These are phyloP conservation scores for Tetragnatha versicolor DNA, from an alignment of 1,140 invertebrate genomes.

Conservation along the genomic window DNA sequence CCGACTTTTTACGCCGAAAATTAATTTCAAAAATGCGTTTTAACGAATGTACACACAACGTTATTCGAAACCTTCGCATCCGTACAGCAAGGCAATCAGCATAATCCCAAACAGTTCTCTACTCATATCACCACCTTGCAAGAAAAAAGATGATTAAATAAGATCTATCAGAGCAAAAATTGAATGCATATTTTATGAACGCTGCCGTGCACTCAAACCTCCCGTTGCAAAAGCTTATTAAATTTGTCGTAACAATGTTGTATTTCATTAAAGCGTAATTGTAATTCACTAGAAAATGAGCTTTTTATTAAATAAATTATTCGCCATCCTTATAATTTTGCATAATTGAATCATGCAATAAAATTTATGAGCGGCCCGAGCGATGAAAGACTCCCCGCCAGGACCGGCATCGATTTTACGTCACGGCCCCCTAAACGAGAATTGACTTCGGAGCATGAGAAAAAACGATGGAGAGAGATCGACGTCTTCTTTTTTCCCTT, in stretches of 20 bases:
- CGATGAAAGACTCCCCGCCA: not conserved
- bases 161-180: too few relatives aligned
- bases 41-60: too few relatives aligned
- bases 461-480: not conserved
- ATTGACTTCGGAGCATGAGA: not conserved
- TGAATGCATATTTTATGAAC: too few relatives aligned
- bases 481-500: not conserved
- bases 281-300: constrained; percentile 36
- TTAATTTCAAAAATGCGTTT: too few relatives aligned
- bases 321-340: constrained; percentile 27
- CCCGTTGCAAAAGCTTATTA: constrained; percentile 26
- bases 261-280: constrained; percentile 33
- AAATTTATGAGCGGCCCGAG: not conserved
- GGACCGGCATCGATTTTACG: constrained; percentile 1
- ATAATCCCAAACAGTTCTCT: too few relatives aligned
- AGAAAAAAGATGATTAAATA: too few relatives aligned
- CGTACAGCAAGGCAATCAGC: too few relatives aligned
- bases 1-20: too few relatives aligned
- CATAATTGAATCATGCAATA: constrained; percentile 19
- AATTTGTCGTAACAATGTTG: constrained; percentile 23
- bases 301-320: constrained; percentile 49
- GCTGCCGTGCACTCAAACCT: too few relatives aligned
- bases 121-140: too few relatives aligned
- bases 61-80: too few relatives aligned
- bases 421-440: constrained; percentile 8